phyloP scores from a whole-genome alignment of 2,797 vertebrate species.

The Amblyraja radiata region DNA sequence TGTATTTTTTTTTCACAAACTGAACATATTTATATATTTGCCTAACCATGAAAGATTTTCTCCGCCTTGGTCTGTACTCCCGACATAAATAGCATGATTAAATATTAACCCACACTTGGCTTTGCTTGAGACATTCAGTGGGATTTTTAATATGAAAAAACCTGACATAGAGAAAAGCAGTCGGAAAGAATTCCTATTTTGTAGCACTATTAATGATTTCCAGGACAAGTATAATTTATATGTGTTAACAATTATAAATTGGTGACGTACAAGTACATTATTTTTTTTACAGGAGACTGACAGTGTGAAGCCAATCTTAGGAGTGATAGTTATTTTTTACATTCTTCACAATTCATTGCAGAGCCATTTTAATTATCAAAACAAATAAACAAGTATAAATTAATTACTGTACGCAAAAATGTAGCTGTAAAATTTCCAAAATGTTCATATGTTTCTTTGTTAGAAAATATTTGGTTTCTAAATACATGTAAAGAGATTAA shows the following conservation, averaged over 20 bases:
- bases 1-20: constrained; percentile 80
- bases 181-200: constrained; percentile 93
- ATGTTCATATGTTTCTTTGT: not conserved
- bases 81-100: constrained; percentile 74
- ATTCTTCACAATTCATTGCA: constrained; percentile 59
- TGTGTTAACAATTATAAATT: constrained; percentile 82
- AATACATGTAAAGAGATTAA: not conserved
- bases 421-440: not conserved
- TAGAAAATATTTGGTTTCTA: constrained; percentile 11
- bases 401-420: not conserved
- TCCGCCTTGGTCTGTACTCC: constrained; percentile 74
- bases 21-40: constrained; percentile 66
- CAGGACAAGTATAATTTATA: constrained; percentile 98
- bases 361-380: not conserved
- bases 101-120: constrained; percentile 62
- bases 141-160: constrained; percentile 80
- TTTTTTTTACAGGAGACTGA: constrained; percentile 75
- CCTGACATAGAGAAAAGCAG: constrained; percentile 61
- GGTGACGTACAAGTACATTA: constrained; percentile 71
- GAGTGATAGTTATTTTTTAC: constrained; percentile 73
- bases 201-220: constrained; percentile 94
- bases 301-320: constrained; percentile 72
- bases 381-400: constrained; percentile 20
- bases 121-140: constrained; percentile 61
- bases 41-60: constrained; percentile 73